Conservation (phyloP, 2,113 vertebrate genomes). For the Psammodynastes pulverulentus region DNA sequence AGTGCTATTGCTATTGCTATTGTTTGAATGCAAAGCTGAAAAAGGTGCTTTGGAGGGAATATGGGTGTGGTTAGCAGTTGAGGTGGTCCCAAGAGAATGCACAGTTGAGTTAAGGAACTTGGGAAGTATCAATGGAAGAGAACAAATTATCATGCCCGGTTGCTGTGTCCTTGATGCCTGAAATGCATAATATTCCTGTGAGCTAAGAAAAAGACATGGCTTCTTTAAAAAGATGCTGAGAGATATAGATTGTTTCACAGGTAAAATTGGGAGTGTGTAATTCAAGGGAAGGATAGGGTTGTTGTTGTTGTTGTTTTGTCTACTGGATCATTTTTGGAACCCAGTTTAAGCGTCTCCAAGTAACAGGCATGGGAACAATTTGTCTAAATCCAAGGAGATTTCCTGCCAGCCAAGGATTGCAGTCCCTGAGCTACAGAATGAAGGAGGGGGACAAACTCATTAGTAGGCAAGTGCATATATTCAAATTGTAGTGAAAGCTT, state of each 20-base stretch:
- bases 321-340: background rate
- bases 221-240: background rate
- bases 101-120: background rate
- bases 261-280: background rate
- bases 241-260: background rate
- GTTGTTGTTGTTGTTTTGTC: background rate
- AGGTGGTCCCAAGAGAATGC: background rate
- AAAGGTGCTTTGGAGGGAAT: background rate
- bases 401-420: background rate
- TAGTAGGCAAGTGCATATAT: background rate
- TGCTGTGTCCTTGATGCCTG: background rate
- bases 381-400: background rate
- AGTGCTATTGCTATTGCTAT: too few species aligned
- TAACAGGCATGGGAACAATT: background rate
- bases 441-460: background rate
- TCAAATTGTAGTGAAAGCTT: background rate
- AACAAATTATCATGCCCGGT: background rate
- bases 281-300: background rate
- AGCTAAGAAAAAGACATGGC: background rate
- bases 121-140: background rate
- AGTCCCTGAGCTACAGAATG: background rate
- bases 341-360: background rate
- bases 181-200: background rate
- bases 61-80: background rate
- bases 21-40: background rate